A percentile compares a stretch with the other conserved stretches of the same genome.
Evolutionary conservation across 2,888 invertebrate species (phyloP).

Genomic region (Apomyelois bistriatella): DNA sequence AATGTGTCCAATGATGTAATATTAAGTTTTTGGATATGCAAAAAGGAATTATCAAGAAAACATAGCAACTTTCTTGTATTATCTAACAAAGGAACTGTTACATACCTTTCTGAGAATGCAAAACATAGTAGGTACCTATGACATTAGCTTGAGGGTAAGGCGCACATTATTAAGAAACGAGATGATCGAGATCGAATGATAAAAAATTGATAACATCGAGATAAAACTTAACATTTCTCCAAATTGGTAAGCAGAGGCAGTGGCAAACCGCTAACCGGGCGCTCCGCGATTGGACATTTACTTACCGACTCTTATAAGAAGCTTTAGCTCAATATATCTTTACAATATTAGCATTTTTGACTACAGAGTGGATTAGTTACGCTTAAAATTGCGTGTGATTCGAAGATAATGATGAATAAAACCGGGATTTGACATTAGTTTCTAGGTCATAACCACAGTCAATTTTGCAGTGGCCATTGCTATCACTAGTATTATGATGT

Average conservation of each 20-base stretch:
- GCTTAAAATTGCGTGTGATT: conserved; percentile 43
- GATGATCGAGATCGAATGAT: conserved; percentile 59
- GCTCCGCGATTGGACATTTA: conserved; percentile 22
- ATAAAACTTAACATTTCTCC: conserved; percentile 51
- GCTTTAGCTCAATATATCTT: conserved; percentile 17
- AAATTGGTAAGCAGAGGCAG: conserved; percentile 24
- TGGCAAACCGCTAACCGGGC: conserved; percentile 30
- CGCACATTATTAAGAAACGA: conserved; percentile 39
- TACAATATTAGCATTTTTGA: conserved; percentile 22
- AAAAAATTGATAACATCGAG: conserved; percentile 64
- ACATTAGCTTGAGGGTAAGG: conserved; percentile 31
- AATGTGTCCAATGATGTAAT: conserved; percentile 31
- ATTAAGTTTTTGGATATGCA: conserved; percentile 21
- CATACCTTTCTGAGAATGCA: conserved; percentile 66
- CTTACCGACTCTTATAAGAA: conserved; percentile 27
- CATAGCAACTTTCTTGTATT: conserved; percentile 8
- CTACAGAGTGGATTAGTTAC: conserved; percentile 23
- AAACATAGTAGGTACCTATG: conserved; percentile 54
- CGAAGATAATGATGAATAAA: conserved; percentile 55
- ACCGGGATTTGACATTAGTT: conserved; percentile 74
- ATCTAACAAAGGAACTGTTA: conserved; percentile 33
- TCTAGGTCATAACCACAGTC: conserved; percentile 68
- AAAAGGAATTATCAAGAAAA: conserved; percentile 11
- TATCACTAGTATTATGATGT: conserved; percentile 25
- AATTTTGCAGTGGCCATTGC: conserved; percentile 44